Percentiles rank a stretch among this genome's conserved stretches.
Conservation (phyloP, 2,888 invertebrate species). For the Eilema depressum region DNA sequence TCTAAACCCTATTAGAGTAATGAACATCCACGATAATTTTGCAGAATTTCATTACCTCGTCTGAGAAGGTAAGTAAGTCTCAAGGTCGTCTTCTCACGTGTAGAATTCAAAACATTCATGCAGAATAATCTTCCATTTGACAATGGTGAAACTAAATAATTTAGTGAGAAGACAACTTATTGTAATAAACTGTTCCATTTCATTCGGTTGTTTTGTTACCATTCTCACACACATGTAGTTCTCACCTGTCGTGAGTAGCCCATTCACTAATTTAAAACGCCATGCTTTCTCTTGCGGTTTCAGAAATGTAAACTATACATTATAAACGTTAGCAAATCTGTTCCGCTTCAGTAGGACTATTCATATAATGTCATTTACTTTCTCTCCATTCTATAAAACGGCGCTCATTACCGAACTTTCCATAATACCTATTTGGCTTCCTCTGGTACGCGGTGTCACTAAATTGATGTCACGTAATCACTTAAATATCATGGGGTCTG, state of each 20-base stretch:
- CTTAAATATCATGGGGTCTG: slow-evolving; percentile 33
- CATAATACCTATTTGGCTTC: slow-evolving; percentile 40
- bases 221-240: slow-evolving; percentile 49
- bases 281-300: slow-evolving; percentile 74
- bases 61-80: not conserved
- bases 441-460: slow-evolving; percentile 26
- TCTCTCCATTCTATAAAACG: slow-evolving; percentile 56
- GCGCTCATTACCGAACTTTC: slow-evolving; percentile 50
- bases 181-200: not conserved
- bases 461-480: slow-evolving; percentile 46
- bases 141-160: not conserved
- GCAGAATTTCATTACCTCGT: not conserved
- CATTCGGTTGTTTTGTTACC: slow-evolving; percentile 31
- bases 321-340: slow-evolving; percentile 67
- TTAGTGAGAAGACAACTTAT: slow-evolving; percentile 1
- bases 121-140: not conserved
- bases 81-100: not conserved
- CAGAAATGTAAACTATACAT: slow-evolving; percentile 68
- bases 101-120: not conserved
- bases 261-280: slow-evolving; percentile 47
- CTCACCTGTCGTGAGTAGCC: slow-evolving; percentile 48
- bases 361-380: slow-evolving; percentile 60
- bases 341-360: slow-evolving; percentile 67
- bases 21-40: not conserved
- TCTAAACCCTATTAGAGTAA: not conserved